Evolutionary conservation across 2,797 vertebrate species (phyloP).

Genomic region (Micromesistius poutassou): DNA sequence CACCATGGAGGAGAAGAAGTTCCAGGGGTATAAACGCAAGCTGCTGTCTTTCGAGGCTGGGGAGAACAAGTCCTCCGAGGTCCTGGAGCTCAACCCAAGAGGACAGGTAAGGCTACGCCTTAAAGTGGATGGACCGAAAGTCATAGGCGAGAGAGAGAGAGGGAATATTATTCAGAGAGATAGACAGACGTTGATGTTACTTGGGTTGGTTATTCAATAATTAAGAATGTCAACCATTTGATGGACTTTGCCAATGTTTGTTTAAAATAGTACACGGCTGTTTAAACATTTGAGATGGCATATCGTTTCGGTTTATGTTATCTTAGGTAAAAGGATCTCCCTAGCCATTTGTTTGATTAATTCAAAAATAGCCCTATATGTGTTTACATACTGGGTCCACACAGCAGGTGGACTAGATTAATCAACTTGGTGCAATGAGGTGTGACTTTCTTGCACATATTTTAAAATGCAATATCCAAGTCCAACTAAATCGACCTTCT

Average conservation of each 20-base stretch:
- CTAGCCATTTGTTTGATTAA: neutral
- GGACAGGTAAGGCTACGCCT: constrained; percentile 50
- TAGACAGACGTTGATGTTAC: neutral
- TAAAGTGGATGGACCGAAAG: neutral
- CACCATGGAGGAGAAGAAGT: constrained; percentile 64
- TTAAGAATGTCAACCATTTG: neutral
- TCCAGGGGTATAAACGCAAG: constrained; percentile 60
- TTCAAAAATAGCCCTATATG: neutral
- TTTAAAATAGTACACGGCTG: neutral
- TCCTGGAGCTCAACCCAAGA: constrained; percentile 63
- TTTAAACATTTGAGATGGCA: neutral
- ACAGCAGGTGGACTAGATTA: neutral
- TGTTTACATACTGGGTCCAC: neutral
- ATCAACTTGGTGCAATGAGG: neutral
- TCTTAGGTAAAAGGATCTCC: neutral
- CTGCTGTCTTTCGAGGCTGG: constrained; percentile 57
- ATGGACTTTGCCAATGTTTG: constrained; percentile 1
- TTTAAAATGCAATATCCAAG: neutral
- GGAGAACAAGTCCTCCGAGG: constrained; percentile 60
- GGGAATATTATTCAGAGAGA: neutral
- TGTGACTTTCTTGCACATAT: neutral
- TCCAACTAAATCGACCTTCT: neutral
- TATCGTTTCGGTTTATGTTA: neutral
- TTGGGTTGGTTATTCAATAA: neutral
- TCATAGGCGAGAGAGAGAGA: too few species aligned